Conservation (phyloP, 2,888 invertebrate genomes). For the Atrina japonica region DNA sequence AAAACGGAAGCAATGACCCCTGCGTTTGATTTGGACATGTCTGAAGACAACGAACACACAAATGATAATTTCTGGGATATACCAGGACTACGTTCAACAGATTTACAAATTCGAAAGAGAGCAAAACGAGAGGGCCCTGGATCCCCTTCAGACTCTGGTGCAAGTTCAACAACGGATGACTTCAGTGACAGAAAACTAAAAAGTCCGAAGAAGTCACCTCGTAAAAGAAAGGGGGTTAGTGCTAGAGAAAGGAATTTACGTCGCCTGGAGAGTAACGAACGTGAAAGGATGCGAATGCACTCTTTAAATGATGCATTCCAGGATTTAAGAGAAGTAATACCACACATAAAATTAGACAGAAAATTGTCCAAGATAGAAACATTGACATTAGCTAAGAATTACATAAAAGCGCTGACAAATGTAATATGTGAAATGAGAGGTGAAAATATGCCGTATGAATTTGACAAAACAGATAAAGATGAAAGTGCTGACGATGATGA, state of each 20-base stretch:
- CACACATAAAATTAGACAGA: slow-evolving; percentile 91
- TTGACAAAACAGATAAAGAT: slow-evolving; percentile 50
- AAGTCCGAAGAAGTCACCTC: slow-evolving; percentile 66
- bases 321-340: slow-evolving; percentile 91
- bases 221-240: slow-evolving; percentile 88
- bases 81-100: slow-evolving; percentile 53
- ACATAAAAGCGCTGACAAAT: slow-evolving; percentile 93
- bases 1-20: slow-evolving; percentile 23
- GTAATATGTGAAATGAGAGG: slow-evolving; percentile 91
- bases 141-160: slow-evolving; percentile 76
- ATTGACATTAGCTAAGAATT: slow-evolving; percentile 92
- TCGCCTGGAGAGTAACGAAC: slow-evolving; percentile 93
- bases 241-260: slow-evolving; percentile 92
- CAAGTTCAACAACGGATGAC: slow-evolving; percentile 72
- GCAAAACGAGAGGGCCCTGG: slow-evolving; percentile 69
- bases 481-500: slow-evolving; percentile 51
- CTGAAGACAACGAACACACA: slow-evolving; percentile 24
- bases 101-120: slow-evolving; percentile 48
- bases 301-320: slow-evolving; percentile 95
- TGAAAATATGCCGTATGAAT: slow-evolving; percentile 86
- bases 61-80: slow-evolving; percentile 64
- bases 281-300: slow-evolving; percentile 96
- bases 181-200: slow-evolving; percentile 66
- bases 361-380: slow-evolving; percentile 94
- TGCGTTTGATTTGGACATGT: slow-evolving; percentile 15